A percentile compares a stretch with the other conserved stretches of the same genome.
phyloP scores from a whole-genome alignment of 2,888 invertebrate species.

The Emmelina monodactyla region DNA sequence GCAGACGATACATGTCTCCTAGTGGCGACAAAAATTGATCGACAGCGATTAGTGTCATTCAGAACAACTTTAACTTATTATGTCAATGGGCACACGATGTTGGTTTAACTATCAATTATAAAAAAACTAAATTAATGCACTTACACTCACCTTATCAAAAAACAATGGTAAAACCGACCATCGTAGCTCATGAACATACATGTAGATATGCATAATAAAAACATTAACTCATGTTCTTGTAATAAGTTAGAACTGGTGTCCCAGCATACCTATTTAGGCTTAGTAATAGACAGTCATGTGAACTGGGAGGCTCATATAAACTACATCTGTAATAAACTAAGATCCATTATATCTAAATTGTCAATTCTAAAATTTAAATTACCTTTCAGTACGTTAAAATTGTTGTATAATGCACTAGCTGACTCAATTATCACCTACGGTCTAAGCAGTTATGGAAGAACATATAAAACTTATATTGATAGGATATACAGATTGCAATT shows the following conservation, averaged over 20 bases:
- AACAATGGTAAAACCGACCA: neutral
- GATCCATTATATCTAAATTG: conserved; percentile 2
- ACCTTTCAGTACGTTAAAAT: neutral
- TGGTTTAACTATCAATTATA: neutral
- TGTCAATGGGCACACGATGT: conserved; percentile 5
- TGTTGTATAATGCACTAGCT: neutral
- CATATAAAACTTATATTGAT: no score
- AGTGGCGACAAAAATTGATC: neutral
- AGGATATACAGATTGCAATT: conserved; percentile 1
- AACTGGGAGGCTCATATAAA: conserved; percentile 6
- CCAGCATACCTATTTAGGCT: conserved; percentile 3
- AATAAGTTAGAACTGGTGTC: neutral
- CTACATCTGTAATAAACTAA: conserved; percentile 6
- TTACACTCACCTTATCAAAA: conserved; percentile 2
- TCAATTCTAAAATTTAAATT: conserved; percentile 3
- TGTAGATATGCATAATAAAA: neutral
- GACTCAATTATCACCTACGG: conserved; percentile 4
- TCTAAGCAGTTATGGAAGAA: conserved; percentile 2
- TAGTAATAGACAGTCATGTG: conserved; percentile 4
- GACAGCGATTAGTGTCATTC: neutral
- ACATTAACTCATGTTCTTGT: neutral
- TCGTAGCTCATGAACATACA: conserved; percentile 1
- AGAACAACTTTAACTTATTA: neutral
- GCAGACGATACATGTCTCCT: conserved; percentile 4
- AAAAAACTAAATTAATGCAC: conserved; percentile 5